Evolutionary conservation across 2,113 vertebrate species (phyloP).

Genomic region (Lagopus muta): DNA sequence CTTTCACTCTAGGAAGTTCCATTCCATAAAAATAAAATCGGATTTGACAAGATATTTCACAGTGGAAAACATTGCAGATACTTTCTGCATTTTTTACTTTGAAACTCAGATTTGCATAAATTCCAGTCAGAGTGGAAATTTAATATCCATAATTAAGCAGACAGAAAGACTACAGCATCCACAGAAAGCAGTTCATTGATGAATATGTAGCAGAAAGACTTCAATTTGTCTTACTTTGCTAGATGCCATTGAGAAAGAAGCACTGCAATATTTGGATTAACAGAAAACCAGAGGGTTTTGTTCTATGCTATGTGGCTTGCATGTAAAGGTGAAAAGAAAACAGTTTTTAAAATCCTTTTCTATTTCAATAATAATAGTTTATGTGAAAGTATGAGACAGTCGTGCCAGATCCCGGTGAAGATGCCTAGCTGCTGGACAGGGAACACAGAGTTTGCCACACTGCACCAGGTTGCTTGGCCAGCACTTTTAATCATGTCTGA

Average conservation of each 20-base stretch:
- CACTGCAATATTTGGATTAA: not conserved
- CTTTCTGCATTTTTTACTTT: not conserved
- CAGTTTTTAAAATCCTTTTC: not conserved
- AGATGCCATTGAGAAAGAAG: not conserved
- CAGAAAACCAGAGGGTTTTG: not conserved
- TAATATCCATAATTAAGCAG: not conserved
- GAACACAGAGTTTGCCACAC: not conserved
- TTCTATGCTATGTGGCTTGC: not conserved
- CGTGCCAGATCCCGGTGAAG: not conserved
- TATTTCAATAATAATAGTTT: not conserved
- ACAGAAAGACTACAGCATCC: not conserved
- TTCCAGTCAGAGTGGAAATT: not conserved
- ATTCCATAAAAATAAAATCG: not conserved
- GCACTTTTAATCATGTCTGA: not conserved
- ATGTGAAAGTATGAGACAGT: not conserved
- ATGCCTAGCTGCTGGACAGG: not conserved
- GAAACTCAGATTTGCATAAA: not conserved
- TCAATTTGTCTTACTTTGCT: not conserved
- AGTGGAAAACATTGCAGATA: not conserved
- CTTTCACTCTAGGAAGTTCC: not conserved
- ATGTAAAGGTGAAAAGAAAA: not conserved
- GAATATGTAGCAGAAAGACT: not conserved
- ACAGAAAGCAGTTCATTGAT: not conserved
- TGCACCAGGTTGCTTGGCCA: not conserved
- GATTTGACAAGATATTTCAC: not conserved